Evolutionary conservation across 2,888 invertebrate genomes (phyloP), one percentile per base, ranked within the genome.

Genomic region (Fissipunctia ypsillon): DNA sequence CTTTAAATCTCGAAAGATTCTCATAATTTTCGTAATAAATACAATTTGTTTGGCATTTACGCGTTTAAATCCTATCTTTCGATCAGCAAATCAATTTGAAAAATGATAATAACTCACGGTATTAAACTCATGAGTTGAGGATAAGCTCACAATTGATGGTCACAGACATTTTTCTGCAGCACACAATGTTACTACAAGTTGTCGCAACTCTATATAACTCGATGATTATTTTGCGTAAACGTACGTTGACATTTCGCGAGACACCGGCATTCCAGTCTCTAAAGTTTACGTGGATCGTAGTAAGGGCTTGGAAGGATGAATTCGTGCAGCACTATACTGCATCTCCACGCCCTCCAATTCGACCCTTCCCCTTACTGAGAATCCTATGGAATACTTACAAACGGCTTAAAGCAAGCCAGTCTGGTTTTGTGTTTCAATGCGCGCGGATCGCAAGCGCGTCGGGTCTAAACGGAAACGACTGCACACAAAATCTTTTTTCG

Each of bases 301-400:
- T 94, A 93, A 94, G 95, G 94, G 93, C 91, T 91, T 88, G 85
- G 89, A 91, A 94, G 93, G 93, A 93, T 93, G 93, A 93, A 93
- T 92, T 94, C 93, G 92, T 94, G 95, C 95, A 93, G 89, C 86
- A 69, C 78, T 89, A 90, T 91, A 92, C 92, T 94, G 95, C 95
- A 95, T 94, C 93, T 93, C 94, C 91, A 94, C 95, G 95, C 96
- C 96, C 95, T 95, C 93, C 93, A 89, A 85, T 91, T 89, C 94
- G 95, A 95, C 95, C 96, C 96, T 95, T 96, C 95, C 96, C 96
- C 95, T 94, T 94, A 93, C 94, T 90, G 92, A 94, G 93, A 94
- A 95, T 95, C 94, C 95, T 94, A 95, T 94, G 94, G 95, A 95
- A 94, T 94, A 95, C 95, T 95, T 94, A 94, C 94, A 93, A 94